A percentile compares a stretch with the other conserved stretches of the same genome.
Conservation (phyloP, 2,113 vertebrate species). For the Coptodon bakossiorum region DNA sequence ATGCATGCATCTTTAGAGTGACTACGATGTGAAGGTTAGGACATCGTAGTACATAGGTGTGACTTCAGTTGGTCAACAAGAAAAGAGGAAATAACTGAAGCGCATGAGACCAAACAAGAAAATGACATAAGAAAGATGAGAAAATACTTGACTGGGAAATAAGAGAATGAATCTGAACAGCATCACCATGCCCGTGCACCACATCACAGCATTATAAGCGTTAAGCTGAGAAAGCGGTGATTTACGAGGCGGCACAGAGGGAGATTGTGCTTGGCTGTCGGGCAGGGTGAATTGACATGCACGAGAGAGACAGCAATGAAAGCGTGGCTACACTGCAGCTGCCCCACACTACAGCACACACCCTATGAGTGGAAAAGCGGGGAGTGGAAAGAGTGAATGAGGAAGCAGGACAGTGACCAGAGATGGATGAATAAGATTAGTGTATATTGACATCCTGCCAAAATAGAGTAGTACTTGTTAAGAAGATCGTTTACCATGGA, state of each 20-base stretch:
- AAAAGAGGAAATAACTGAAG: background rate
- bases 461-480: background rate
- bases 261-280: constrained; percentile 58
- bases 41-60: background rate
- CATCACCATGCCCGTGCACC: background rate
- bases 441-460: constrained; percentile 6
- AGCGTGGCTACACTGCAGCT: constrained; percentile 61
- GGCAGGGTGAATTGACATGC: constrained; percentile 71
- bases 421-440: constrained; percentile 38
- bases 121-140: background rate
- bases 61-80: background rate
- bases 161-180: background rate
- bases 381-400: constrained; percentile 29
- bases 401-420: constrained; percentile 27
- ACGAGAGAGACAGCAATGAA: constrained; percentile 49
- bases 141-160: background rate
- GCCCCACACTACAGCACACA: constrained; percentile 44
- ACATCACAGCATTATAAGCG: constrained; percentile 2
- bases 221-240: constrained; percentile 44
- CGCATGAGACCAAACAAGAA: background rate
- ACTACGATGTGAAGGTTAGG: background rate
- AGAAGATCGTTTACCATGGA: background rate
- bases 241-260: constrained; percentile 67
- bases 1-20: background rate
- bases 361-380: background rate